These are phyloP conservation scores for Callyntrura sp. DNA, from an alignment of 2,888 invertebrate species.

Conservation along the genomic window DNA sequence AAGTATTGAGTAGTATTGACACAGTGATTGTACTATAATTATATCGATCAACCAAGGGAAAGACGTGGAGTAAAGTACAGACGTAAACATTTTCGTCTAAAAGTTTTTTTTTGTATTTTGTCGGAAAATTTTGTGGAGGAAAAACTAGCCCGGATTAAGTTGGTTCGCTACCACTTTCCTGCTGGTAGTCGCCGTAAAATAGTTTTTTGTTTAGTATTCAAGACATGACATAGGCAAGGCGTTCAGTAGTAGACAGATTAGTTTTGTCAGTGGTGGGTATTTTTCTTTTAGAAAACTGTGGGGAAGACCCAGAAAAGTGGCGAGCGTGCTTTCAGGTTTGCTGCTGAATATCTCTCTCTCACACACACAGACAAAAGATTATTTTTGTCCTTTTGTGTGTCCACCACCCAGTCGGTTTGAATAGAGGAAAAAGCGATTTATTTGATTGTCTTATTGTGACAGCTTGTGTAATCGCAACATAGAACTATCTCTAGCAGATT, in stretches of 20 bases:
- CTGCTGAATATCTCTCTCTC: too few species aligned
- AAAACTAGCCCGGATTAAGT: neutral
- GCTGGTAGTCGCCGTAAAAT: neutral
- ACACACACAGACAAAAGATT: too few species aligned
- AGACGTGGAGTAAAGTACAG: neutral
- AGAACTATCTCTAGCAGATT: too few species aligned
- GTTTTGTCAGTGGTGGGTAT: neutral
- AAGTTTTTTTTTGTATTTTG: neutral
- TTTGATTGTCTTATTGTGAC: too few species aligned
- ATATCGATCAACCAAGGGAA: neutral
- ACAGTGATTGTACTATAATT: neutral
- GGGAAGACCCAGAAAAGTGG: neutral
- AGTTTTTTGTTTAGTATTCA: neutral
- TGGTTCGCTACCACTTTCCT: neutral
- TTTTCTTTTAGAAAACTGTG: neutral
- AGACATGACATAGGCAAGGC: slow-evolving; percentile 20
- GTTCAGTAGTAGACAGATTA: slow-evolving; percentile 9
- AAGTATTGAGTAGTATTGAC: neutral
- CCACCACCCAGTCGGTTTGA: too few species aligned
- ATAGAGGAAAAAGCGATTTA: too few species aligned
- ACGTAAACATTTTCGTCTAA: neutral
- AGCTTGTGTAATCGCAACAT: too few species aligned
- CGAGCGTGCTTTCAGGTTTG: too few species aligned
- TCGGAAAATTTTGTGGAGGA: neutral
- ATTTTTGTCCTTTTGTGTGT: too few species aligned